Conservation (phyloP, 2,113 vertebrate species). For the Vidua chalybeata region DNA sequence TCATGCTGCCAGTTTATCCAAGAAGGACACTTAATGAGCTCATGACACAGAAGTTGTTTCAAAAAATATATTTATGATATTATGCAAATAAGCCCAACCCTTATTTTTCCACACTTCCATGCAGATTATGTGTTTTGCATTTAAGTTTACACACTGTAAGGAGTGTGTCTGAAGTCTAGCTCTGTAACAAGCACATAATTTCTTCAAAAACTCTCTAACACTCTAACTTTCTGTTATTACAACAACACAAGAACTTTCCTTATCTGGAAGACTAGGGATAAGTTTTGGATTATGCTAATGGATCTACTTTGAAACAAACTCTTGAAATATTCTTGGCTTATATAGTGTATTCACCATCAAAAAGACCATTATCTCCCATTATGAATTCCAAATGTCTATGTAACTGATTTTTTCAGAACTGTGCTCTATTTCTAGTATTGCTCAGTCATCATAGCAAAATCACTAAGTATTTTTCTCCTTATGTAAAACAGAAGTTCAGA, state of each 20-base stretch:
- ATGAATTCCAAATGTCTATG: constrained; percentile 28
- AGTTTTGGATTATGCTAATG: constrained; percentile 27
- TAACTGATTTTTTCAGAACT: constrained; percentile 31
- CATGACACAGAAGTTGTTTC: neutral
- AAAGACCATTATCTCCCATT: constrained; percentile 48
- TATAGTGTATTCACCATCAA: constrained; percentile 28
- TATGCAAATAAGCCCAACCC: neutral
- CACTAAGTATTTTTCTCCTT: neutral
- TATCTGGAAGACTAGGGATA: neutral
- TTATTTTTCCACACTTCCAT: neutral
- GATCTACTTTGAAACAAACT: constrained; percentile 9
- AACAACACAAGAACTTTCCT: neutral
- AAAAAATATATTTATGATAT: neutral
- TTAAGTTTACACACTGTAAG: neutral
- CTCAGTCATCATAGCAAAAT: constrained; percentile 44
- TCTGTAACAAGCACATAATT: neutral
- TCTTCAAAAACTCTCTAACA: neutral
- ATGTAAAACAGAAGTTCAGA: neutral
- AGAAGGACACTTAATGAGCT: neutral
- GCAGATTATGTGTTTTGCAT: neutral
- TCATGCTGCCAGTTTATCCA: neutral
- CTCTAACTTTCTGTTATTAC: neutral
- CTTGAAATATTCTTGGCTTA: constrained; percentile 51
- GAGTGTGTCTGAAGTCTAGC: neutral
- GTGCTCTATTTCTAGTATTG: constrained; percentile 18